Conservation (phyloP, 64 coral and sea anemone species). For the Acropora tenuis region DNA sequence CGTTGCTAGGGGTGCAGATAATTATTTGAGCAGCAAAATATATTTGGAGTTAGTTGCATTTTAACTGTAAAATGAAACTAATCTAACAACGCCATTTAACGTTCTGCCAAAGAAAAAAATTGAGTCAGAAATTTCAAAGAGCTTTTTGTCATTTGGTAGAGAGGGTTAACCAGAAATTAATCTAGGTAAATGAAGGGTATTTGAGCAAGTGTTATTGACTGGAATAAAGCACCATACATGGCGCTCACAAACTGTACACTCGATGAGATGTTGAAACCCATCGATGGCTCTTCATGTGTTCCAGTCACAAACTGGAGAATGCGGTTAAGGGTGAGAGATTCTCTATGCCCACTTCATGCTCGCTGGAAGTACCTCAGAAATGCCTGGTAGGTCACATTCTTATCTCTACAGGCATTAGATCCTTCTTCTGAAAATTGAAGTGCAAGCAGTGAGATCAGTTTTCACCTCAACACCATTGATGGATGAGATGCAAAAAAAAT, state of each 20-base stretch:
- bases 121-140: conserved; percentile 75
- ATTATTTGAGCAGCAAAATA: too few relatives aligned
- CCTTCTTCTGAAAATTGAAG: too few relatives aligned
- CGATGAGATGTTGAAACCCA: too few relatives aligned
- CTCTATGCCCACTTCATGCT: too few relatives aligned
- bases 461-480: conserved; percentile 13
- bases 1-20: too few relatives aligned
- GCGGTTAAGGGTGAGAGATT: too few relatives aligned
- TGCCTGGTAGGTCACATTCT: too few relatives aligned
- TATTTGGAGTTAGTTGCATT: too few relatives aligned
- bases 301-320: conserved; percentile 54
- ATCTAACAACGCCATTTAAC: background rate
- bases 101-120: conserved; percentile 79
- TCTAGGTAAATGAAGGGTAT: conserved; percentile 43
- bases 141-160: conserved; percentile 32
- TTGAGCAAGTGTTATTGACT: conserved; percentile 69
- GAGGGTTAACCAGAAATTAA: background rate
- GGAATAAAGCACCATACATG: conserved; percentile 54
- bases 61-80: too few relatives aligned
- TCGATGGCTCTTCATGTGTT: conserved; percentile 24
- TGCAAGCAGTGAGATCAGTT: conserved; percentile 1
- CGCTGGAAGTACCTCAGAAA: too few relatives aligned
- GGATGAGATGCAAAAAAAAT: conserved; percentile 37
- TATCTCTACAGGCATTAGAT: too few relatives aligned
- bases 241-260: background rate